Conservation (phyloP, 2,888 invertebrate species). For the Myopa testacea region DNA sequence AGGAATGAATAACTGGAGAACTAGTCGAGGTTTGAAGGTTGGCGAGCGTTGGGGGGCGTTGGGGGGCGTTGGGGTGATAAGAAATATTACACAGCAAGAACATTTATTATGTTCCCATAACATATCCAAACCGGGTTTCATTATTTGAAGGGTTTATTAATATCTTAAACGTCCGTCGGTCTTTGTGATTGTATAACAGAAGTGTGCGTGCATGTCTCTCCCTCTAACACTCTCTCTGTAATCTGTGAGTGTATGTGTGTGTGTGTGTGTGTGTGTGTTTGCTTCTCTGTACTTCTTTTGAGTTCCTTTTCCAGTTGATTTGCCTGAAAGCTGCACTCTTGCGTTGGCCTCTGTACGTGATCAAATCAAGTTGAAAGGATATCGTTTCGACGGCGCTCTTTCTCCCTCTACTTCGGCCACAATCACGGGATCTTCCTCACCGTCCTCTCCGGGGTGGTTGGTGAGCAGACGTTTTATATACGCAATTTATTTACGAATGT, state of each 20-base stretch:
- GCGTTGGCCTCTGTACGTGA: constrained; percentile 65
- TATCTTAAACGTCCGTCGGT: constrained; percentile 60
- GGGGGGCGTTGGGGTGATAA: background rate
- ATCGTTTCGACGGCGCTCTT: constrained; percentile 38
- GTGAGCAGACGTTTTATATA: constrained; percentile 50
- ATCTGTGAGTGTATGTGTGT: constrained; percentile 13
- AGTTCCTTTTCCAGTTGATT: constrained; percentile 54
- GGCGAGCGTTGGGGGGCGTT: background rate
- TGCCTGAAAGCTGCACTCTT: constrained; percentile 55
- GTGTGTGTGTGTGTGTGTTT: background rate
- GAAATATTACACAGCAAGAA: constrained; percentile 43
- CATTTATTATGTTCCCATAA: constrained; percentile 52
- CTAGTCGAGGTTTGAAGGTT: background rate
- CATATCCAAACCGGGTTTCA: constrained; percentile 23
- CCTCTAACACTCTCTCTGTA: no score
- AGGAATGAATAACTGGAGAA: no score
- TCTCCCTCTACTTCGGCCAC: background rate
- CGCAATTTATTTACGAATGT: constrained; percentile 60
- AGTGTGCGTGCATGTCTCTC: constrained; percentile 10
- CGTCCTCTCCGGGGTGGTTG: background rate
- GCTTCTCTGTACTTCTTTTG: background rate
- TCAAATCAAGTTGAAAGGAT: constrained; percentile 69
- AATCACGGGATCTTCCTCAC: background rate
- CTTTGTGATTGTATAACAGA: constrained; percentile 39
- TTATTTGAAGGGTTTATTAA: constrained; percentile 51